Conservation (phyloP, 1,140 invertebrate species). For the Panagrolaimus sp. region DNA sequence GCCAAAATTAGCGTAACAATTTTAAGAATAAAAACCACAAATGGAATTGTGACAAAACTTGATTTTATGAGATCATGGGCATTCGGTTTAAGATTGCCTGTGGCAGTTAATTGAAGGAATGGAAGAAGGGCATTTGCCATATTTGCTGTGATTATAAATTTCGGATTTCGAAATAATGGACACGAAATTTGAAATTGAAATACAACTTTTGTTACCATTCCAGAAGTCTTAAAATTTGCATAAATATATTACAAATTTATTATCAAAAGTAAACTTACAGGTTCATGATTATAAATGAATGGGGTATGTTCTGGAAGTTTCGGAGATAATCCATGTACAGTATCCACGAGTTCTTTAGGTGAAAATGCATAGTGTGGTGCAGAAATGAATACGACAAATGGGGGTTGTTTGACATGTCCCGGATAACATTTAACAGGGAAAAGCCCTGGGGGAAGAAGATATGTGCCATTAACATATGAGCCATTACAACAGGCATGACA, state of each 20-base stretch:
- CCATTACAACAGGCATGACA: conserved; percentile 37
- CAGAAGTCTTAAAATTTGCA: background rate
- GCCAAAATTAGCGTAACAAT: conserved; percentile 2
- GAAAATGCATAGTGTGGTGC: conserved; percentile 25
- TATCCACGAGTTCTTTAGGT: conserved; percentile 12
- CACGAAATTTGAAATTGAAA: conserved; percentile 21
- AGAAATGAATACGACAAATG: conserved; percentile 9
- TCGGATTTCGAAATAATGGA: conserved; percentile 15
- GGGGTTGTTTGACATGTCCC: background rate
- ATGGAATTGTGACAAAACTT: conserved; percentile 15
- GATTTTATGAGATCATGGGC: conserved; percentile 6
- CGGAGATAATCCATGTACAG: conserved; percentile 10
- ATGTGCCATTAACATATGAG: conserved; percentile 31
- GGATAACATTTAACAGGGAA: conserved; percentile 39
- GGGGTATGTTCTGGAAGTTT: conserved; percentile 14
- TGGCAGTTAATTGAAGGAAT: conserved; percentile 1
- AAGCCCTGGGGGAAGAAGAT: conserved; percentile 38
- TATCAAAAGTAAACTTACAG: conserved; percentile 12
- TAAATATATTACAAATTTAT: background rate
- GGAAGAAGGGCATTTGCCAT: conserved; percentile 16
- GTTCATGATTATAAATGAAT: conserved; percentile 20
- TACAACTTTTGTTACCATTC: background rate
- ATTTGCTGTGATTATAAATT: conserved; percentile 1
- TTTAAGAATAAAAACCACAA: conserved; percentile 12
- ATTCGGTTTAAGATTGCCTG: background rate